A percentile compares a stretch with the other conserved stretches of the same genome.
Evolutionary conservation across 1,140 invertebrate species (phyloP).

Genomic region (Caenorhabditis latens): DNA sequence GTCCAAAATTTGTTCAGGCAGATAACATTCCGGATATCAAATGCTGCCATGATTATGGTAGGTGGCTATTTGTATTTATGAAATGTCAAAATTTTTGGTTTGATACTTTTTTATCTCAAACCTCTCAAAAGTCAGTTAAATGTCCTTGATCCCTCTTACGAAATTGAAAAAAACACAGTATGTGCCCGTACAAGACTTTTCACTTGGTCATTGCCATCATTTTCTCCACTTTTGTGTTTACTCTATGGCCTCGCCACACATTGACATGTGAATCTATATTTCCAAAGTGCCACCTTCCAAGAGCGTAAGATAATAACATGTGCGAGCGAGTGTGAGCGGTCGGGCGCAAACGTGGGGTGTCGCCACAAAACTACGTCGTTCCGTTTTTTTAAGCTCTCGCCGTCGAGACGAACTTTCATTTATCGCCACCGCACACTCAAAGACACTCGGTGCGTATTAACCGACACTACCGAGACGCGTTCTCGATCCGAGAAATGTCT

Average conservation of each 20-base stretch:
- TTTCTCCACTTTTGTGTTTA: constrained; percentile 7
- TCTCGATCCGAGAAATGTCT: too few species aligned
- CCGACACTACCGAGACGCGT: too few species aligned
- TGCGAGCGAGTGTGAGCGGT: constrained; percentile 20
- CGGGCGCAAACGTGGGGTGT: constrained; percentile 14
- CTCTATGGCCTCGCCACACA: not conserved
- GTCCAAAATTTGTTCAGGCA: too few species aligned
- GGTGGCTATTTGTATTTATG: too few species aligned
- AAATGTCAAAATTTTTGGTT: too few species aligned
- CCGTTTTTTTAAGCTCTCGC: not conserved
- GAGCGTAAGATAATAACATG: constrained; percentile 39
- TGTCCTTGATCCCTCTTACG: too few species aligned
- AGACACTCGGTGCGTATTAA: too few species aligned
- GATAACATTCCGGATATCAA: too few species aligned
- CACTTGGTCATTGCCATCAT: not conserved
- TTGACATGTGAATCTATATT: constrained; percentile 42
- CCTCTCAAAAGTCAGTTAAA: too few species aligned
- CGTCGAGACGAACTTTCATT: not conserved
- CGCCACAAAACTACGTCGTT: constrained; percentile 40
- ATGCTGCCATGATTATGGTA: too few species aligned
- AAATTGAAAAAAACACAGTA: too few species aligned
- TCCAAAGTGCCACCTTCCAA: constrained; percentile 49
- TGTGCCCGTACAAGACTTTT: not conserved
- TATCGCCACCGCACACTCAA: not conserved
- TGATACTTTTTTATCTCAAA: too few species aligned